A percentile compares a stretch with the other conserved stretches of the same genome.
phyloP scores from a whole-genome alignment of 92 coral and sea anemone genomes.

The Umimayanthus kanabou region DNA sequence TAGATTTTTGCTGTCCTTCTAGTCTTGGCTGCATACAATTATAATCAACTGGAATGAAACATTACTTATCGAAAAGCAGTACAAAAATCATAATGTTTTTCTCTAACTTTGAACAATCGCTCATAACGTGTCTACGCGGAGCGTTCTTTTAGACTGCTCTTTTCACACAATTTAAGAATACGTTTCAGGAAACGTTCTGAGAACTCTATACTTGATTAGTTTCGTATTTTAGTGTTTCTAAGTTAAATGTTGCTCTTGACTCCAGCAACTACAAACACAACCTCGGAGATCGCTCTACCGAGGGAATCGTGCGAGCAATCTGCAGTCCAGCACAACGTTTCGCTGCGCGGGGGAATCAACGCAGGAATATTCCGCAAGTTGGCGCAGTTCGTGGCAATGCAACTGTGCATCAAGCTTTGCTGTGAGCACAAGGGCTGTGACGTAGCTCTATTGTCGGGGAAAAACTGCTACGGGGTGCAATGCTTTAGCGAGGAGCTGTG shows the following conservation, averaged over 20 bases:
- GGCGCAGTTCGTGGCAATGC: conserved; percentile 99
- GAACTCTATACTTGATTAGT: not conserved
- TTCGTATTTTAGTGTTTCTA: not conserved
- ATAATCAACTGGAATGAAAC: not conserved
- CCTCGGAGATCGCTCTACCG: conserved; percentile 60
- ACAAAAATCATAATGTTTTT: not conserved
- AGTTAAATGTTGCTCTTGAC: not conserved
- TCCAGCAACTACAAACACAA: conserved; percentile 51
- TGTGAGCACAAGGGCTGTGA: conserved; percentile 98
- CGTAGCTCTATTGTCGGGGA: conserved; percentile 94
- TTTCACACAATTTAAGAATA: not conserved
- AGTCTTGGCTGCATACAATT: not conserved
- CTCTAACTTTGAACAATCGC: not conserved
- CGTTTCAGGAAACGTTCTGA: not conserved
- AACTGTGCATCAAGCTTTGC: conserved; percentile 90
- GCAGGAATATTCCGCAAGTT: conserved; percentile 95
- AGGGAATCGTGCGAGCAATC: conserved; percentile 95
- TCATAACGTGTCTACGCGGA: not conserved
- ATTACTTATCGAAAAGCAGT: not conserved
- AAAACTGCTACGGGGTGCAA: conserved; percentile 96
- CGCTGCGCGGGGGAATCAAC: conserved; percentile 94
- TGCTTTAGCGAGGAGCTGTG: conserved; percentile 94
- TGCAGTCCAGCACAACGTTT: conserved; percentile 87
- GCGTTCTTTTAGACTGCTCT: not conserved
- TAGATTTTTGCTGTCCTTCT: not conserved